Percentiles rank a stretch among this genome's conserved stretches.
Evolutionary conservation across 2,888 invertebrate species (phyloP).

Genomic region (Acrocyrtus sp.): DNA sequence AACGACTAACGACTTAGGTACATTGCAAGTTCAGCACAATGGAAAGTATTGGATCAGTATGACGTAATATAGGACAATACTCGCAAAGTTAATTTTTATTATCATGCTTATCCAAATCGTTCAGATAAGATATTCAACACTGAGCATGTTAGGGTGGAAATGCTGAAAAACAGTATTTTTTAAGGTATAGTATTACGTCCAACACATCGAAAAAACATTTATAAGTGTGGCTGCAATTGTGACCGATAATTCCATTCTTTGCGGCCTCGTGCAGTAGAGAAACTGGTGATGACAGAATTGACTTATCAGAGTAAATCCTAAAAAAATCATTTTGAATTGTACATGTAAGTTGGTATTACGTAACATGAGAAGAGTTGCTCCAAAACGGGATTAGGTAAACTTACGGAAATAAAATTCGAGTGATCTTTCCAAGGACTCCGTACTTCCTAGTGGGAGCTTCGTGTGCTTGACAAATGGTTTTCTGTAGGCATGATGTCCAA

Average conservation of each 20-base stretch:
- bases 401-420: conserved; percentile 42
- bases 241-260: conserved; percentile 13
- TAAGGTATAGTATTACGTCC: conserved; percentile 29
- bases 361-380: neutral
- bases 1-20: too few species aligned
- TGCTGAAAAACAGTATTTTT: conserved; percentile 5
- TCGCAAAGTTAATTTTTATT: too few species aligned
- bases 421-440: conserved; percentile 19
- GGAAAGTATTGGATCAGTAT: too few species aligned
- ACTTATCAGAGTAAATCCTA: neutral
- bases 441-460: conserved; percentile 20
- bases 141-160: too few species aligned
- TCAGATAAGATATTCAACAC: neutral
- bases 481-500: conserved; percentile 35
- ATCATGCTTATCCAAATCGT: neutral
- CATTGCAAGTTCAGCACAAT: too few species aligned
- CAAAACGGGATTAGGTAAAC: neutral
- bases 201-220: conserved; percentile 43
- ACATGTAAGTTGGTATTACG: neutral
- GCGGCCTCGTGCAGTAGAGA: neutral
- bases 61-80: too few species aligned
- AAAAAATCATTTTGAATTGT: neutral
- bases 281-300: neutral
- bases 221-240: conserved; percentile 15
- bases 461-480: conserved; percentile 48